Conservation (phyloP, 2,797 vertebrate genomes). For the Potorous gilbertii region DNA sequence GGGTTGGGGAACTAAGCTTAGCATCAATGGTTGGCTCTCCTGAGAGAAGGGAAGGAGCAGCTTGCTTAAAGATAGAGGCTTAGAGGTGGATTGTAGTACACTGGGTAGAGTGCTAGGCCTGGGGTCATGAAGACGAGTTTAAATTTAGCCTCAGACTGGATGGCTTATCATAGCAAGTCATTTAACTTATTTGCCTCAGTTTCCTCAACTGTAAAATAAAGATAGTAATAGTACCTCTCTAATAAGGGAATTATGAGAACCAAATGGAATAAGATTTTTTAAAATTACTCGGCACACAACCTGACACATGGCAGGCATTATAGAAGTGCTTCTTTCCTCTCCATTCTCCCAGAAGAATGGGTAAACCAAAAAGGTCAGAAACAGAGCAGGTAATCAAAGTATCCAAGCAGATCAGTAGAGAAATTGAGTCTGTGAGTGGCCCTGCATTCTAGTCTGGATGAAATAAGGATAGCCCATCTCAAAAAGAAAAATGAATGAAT, state of each 20-base stretch:
- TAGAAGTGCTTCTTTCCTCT: neutral
- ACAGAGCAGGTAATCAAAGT: neutral
- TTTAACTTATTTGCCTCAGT: neutral
- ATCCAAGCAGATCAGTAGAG: neutral
- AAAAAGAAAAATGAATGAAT: neutral
- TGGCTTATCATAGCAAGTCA: neutral
- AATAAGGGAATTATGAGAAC: neutral
- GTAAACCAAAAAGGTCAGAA: neutral
- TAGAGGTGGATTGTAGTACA: neutral
- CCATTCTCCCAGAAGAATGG: neutral
- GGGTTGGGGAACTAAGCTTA: neutral
- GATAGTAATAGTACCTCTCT: neutral
- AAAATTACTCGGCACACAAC: neutral
- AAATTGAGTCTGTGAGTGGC: neutral
- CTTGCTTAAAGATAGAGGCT: neutral
- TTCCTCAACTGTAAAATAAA: neutral
- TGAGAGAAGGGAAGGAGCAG: neutral
- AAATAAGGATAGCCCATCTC: neutral
- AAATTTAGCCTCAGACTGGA: neutral
- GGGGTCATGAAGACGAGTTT: neutral
- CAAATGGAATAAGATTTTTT: neutral
- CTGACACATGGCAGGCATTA: neutral
- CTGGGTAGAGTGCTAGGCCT: neutral
- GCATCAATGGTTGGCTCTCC: neutral
- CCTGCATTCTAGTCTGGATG: neutral